A percentile compares a stretch with the other conserved stretches of the same genome.
Conservation (phyloP, 1,140 invertebrate species). For the Calephelis virginiensis region DNA sequence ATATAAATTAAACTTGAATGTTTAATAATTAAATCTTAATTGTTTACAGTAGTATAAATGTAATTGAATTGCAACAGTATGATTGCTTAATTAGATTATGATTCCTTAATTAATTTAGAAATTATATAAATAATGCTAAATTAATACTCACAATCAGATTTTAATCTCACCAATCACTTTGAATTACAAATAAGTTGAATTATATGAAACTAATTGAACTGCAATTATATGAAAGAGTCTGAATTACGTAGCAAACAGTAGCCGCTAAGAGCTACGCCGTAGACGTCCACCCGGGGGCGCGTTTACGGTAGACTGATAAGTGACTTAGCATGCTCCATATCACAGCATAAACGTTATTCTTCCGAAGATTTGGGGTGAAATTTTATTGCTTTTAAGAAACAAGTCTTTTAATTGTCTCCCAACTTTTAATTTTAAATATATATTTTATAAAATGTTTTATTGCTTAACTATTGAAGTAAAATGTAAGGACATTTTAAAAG, state of each 20-base stretch:
- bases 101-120: background rate
- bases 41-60: too few species aligned
- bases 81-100: too few species aligned
- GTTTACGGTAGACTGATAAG: slow-evolving; percentile 45
- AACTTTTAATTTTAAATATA: too few species aligned
- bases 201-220: background rate
- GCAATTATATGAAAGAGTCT: background rate
- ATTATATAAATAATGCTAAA: background rate
- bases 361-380: slow-evolving; percentile 25
- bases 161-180: background rate
- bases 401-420: background rate
- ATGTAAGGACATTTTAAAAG: too few species aligned
- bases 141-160: background rate
- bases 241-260: background rate
- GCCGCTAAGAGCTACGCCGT: slow-evolving; percentile 37
- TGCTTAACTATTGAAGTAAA: too few species aligned
- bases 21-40: too few species aligned
- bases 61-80: too few species aligned
- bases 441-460: too few species aligned
- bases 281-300: slow-evolving; percentile 44
- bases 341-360: slow-evolving; percentile 19
- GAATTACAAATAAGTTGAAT: slow-evolving; percentile 3
- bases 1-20: too few species aligned
- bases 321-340: slow-evolving; percentile 28
- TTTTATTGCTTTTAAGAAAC: slow-evolving; percentile 28